A percentile compares a stretch with the other conserved stretches of the same genome.
These are phyloP conservation scores for Sciurus carolinensis DNA, from an alignment of 2,797 vertebrate species.

Conservation along the genomic window DNA sequence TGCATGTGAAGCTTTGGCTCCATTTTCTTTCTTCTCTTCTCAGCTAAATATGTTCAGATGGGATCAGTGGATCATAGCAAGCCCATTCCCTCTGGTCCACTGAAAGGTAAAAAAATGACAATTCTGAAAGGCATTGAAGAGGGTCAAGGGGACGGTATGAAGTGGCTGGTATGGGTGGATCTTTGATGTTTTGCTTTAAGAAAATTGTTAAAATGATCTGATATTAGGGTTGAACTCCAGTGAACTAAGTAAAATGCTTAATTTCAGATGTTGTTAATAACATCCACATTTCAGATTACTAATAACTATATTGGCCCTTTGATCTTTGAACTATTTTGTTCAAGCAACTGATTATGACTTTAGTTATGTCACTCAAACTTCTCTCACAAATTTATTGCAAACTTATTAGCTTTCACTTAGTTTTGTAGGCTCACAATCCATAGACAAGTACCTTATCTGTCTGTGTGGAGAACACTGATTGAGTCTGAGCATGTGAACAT, in stretches of 20 bases:
- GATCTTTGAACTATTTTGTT: slow-evolving; percentile 45
- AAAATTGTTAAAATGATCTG: neutral
- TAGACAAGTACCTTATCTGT: neutral
- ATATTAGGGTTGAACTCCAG: neutral
- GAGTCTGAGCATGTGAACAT: neutral
- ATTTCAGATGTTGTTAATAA: neutral
- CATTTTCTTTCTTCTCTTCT: neutral
- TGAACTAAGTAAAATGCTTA: slow-evolving; percentile 36
- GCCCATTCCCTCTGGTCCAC: neutral
- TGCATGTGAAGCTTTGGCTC: neutral
- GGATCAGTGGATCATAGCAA: neutral
- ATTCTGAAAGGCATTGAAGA: neutral
- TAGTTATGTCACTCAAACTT: neutral
- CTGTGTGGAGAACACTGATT: neutral
- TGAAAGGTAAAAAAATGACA: slow-evolving; percentile 41
- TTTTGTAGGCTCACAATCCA: neutral
- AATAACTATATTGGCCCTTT: neutral
- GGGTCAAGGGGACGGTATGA: neutral
- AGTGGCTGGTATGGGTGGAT: neutral
- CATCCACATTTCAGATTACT: neutral
- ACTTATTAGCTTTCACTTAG: neutral
- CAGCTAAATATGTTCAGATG: neutral
- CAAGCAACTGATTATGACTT: neutral
- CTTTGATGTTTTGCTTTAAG: neutral
- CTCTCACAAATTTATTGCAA: neutral